phyloP scores from a whole-genome alignment of 2,888 invertebrate species.

The Netelia fuscicornis region DNA sequence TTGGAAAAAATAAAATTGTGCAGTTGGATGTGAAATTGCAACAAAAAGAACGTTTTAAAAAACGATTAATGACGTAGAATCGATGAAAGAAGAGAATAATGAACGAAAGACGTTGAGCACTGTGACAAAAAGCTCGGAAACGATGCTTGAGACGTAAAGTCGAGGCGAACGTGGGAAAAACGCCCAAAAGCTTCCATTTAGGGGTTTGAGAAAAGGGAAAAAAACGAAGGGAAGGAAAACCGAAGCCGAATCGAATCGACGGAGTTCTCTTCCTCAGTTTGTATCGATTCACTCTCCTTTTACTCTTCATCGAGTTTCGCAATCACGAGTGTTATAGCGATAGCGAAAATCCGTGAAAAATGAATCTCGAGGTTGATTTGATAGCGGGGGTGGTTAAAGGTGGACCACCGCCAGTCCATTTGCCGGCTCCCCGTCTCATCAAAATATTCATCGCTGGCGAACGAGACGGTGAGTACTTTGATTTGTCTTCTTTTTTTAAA shows the following conservation, averaged over 20 bases:
- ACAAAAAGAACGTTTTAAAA: background rate
- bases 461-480: conserved; percentile 85
- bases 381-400: conserved; percentile 82
- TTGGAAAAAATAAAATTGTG: background rate
- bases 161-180: background rate
- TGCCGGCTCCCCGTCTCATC: conserved; percentile 87
- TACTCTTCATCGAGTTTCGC: background rate
- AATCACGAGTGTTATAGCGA: conserved; percentile 16
- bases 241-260: background rate
- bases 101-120: background rate
- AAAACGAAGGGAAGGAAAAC: background rate
- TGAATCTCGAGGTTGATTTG: conserved; percentile 83
- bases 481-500: conserved; percentile 12
- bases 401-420: conserved; percentile 79
- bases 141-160: background rate
- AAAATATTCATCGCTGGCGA: conserved; percentile 87
- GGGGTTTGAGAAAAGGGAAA: background rate
- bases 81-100: background rate
- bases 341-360: conserved; percentile 59
- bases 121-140: background rate
- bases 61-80: background rate
- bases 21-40: background rate
- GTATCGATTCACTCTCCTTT: background rate
- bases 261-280: background rate
- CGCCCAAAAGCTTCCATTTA: background rate